Conservation (phyloP, 2,113 vertebrate species). For the Urocolius indicus region DNA sequence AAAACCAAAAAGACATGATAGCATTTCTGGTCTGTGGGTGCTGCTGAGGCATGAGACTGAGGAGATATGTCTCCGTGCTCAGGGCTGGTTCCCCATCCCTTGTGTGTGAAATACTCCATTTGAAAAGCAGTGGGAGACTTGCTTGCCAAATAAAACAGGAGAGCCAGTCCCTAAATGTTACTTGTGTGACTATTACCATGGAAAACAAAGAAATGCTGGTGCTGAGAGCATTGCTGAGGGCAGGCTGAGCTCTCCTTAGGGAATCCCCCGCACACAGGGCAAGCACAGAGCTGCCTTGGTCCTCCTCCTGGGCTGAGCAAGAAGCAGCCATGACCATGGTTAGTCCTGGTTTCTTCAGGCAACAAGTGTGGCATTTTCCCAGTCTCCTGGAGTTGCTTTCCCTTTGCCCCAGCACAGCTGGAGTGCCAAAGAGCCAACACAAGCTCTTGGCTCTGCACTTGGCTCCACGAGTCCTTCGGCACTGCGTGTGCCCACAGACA, state of each 20-base stretch:
- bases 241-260: not conserved
- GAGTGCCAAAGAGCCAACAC: not conserved
- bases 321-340: not conserved
- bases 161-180: not conserved
- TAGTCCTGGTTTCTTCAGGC: not conserved
- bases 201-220: not conserved
- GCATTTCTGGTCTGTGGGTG: not conserved
- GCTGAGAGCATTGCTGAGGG: not conserved
- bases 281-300: not conserved
- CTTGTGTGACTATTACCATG: not conserved
- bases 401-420: not conserved
- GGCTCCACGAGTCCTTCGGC: not conserved
- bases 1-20: fast-evolving
- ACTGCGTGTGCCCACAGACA: not conserved
- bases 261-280: not conserved
- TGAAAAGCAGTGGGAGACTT: not conserved
- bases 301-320: not conserved
- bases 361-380: not conserved
- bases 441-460: not conserved
- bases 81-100: not conserved
- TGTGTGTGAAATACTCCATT: not conserved
- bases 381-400: slow-evolving; percentile 10
- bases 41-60: not conserved
- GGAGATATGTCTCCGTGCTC: not conserved
- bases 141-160: not conserved